A percentile compares a stretch with the other conserved stretches of the same genome.
These are phyloP conservation scores for Ascaphus truei DNA, from an alignment of 2,113 vertebrate species.

Conservation along the genomic window DNA sequence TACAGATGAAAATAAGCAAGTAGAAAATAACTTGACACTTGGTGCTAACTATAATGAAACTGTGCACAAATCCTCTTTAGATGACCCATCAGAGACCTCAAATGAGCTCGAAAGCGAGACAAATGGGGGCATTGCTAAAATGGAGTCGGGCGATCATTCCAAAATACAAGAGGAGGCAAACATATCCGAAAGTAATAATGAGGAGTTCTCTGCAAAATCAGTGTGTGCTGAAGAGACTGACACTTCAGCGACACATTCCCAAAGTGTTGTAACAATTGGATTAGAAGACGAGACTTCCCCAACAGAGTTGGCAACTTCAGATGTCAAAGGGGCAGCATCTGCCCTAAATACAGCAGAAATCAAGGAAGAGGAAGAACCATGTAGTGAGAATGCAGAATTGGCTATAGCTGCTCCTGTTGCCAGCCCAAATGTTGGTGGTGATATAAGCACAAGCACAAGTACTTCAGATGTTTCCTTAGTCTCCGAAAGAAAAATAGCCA, in stretches of 20 bases:
- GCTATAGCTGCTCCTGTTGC: conserved; percentile 18
- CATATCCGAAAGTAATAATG: neutral
- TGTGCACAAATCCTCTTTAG: conserved; percentile 39
- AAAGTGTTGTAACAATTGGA: conserved; percentile 25
- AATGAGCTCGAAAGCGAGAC: conserved; percentile 47
- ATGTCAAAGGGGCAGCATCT: neutral
- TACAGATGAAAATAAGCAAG: conserved; percentile 41
- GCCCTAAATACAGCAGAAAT: neutral
- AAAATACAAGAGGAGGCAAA: neutral
- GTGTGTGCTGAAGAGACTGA: neutral
- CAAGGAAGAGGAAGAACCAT: conserved; percentile 32
- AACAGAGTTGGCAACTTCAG: conserved; percentile 22
- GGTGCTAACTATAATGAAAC: conserved; percentile 44
- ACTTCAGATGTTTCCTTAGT: conserved; percentile 46
- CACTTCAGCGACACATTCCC: neutral
- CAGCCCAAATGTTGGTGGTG: conserved; percentile 7
- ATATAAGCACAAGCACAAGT: neutral
- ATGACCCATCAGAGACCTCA: conserved; percentile 45
- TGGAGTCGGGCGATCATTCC: conserved; percentile 34
- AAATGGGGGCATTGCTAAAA: conserved; percentile 49
- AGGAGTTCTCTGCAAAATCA: neutral
- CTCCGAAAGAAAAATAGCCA: conserved; percentile 84
- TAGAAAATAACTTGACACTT: conserved; percentile 37
- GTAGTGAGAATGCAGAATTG: conserved; percentile 26
- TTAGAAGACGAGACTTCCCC: conserved; percentile 11